Base-by-base conservation (phyloP, 2,113 vertebrate species). In the Caranx ignobilis region DNA sequence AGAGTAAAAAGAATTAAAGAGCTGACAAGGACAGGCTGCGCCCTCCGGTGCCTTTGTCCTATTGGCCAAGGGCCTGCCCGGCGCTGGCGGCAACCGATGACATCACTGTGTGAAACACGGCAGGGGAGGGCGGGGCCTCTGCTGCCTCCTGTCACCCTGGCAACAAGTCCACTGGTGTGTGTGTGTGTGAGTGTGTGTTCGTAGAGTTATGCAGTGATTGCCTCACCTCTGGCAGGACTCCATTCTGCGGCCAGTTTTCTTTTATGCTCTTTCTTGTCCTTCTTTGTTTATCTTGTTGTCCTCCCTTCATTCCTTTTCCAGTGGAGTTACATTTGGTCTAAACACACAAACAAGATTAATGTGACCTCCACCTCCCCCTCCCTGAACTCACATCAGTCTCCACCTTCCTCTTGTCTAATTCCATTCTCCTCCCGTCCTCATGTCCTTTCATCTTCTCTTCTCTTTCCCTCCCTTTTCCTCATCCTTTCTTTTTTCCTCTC, bases 121-220 rank as follows among this genome's bases (percentile, higher is more conserved):
- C 57, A 2, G 83, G 89, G 67, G 60, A 84, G 75, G 80, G 85
- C 32, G 84, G 88, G 87, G 81, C 79, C 77, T 77, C 47, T 21
- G 43, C 75, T 88, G 71, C 73, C 86, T 91, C 84, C 73, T 73
- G 86, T 92, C 91, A 88, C 92, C 87, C 43, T 91, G 83, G 92
- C 88, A 93, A 93, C 92, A 91, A 82, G 90, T 90, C 73, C 43
- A 55, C 71, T 78, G 35, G 10, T 81, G 73, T 61, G 55, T 75
- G 34, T 83, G 59, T 70, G 32, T 34, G 59, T 57, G 65, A 60
- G 41, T 74, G 57, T 31, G 48, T 48, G 59, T 57, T 32, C 64
- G 39, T 61, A 75, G 71, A 86, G 77, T 89, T 84, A 57, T 71
- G 63, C 73, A 72, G 77, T 65, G 79, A 82, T 64, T 88, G 75